Conservation (phyloP, 2,113 vertebrate genomes). For the Plecturocebus donacophilus region DNA sequence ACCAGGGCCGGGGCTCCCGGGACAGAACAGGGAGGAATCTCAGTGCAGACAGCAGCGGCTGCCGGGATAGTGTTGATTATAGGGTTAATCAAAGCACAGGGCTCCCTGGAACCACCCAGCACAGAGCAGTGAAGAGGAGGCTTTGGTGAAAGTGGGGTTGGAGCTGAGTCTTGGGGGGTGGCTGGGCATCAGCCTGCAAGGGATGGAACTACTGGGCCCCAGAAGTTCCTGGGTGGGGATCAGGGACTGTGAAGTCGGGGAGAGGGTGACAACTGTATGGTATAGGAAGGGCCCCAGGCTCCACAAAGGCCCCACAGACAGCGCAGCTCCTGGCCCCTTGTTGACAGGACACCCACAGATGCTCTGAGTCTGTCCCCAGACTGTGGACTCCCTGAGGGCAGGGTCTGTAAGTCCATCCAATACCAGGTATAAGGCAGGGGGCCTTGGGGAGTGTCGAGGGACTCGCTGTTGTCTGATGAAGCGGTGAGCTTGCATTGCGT, state of each 20-base stretch:
- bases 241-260: background rate
- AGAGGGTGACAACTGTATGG: background rate
- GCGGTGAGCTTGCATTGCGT: rapidly evolving
- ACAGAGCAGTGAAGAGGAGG: background rate
- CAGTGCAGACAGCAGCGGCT: rapidly evolving
- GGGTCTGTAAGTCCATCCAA: background rate
- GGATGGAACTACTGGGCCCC: background rate
- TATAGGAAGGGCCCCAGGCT: background rate
- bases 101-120: background rate
- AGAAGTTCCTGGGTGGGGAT: background rate
- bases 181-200: background rate
- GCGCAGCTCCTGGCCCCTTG: background rate
- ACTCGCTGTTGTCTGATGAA: background rate
- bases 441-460: background rate
- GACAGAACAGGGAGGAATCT: background rate
- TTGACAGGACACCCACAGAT: background rate
- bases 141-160: background rate
- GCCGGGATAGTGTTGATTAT: too few relatives aligned
- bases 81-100: background rate
- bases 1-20: background rate
- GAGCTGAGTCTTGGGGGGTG: background rate
- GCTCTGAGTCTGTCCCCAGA: background rate
- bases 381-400: rapidly evolving
- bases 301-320: background rate
- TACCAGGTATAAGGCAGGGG: background rate